Evolutionary conservation across 92 coral and sea anemone species (phyloP), one percentile per base, ranked within the genome.

Genomic region (Montipora capitata): DNA sequence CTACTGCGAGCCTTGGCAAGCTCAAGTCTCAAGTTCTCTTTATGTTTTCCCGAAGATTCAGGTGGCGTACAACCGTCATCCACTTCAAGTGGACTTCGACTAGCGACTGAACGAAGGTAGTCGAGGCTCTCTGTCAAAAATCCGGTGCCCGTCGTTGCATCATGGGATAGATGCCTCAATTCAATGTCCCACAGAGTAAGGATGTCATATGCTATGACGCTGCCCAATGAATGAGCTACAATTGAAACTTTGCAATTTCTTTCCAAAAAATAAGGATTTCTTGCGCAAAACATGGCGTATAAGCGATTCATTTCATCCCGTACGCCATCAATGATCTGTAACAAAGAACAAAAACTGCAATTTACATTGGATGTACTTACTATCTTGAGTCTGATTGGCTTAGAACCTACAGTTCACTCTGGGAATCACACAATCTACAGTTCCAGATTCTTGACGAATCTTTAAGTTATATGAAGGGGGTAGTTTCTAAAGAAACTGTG

Each of bases 81-180:
- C 12, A 7, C 15, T 59, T 27, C 77, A 39, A 5, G 93, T 82
- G 65, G 14, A 13, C 15, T 74, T 41, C 77, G 48, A 59, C 86
- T 44, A 3, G 94, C 79, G 65, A 94, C 85, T 12, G 93, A 87
- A 44, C 97, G 89, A 43, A 98, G 89, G 61, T 85, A 98, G 42
- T 94, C 91, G 87, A 98, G 71, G 85, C 98, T 98, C 81, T 98
- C 99, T 1, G 99, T 98, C 16, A 98, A 90, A 74, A 98, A 98
- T 5, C 98, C 98, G 1, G 95, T 98, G 38, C 94, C 94, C 5
- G 94, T 44, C 17, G 94, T 79, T 9, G 93, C 91, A 39, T 98
- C 95, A 9, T 91, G 90, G 20, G 89, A 72, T 2, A 91, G 93
- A 48, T 98, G 93, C 49, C 99, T 89, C 57, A 87, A 76, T 73